phyloP scores from a whole-genome alignment of 1,140 invertebrate genomes.

The Lasioglossum baleicum region DNA sequence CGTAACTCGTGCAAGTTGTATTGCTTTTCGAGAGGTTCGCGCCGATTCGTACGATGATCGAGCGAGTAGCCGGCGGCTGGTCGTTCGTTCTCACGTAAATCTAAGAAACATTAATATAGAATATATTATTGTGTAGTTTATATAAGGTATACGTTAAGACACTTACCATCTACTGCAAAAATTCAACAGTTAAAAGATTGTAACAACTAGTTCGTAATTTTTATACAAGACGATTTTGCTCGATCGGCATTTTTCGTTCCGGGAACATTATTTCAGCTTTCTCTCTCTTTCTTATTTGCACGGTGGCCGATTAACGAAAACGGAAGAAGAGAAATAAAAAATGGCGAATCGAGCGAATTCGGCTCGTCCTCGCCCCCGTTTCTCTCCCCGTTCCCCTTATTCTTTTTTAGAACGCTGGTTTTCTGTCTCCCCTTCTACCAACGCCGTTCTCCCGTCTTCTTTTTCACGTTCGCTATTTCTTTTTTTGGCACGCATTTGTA shows the following conservation, averaged over 20 bases:
- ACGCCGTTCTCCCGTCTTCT: conserved; percentile 1
- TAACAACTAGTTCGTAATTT: conserved; percentile 73
- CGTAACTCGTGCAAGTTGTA: too few species aligned
- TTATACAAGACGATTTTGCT: conserved; percentile 30
- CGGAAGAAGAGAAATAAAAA: background rate
- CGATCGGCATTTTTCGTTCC: background rate
- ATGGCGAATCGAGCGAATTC: conserved; percentile 14
- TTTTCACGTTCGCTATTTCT: background rate
- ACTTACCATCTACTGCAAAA: conserved; percentile 77
- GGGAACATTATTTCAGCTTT: background rate
- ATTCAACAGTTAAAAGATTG: conserved; percentile 78
- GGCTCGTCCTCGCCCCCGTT: conserved; percentile 22
- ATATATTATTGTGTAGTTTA: conserved; percentile 76
- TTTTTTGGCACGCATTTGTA: conserved; percentile 62
- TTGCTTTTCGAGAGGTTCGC: background rate
- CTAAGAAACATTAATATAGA: conserved; percentile 78
- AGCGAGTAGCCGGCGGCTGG: conserved; percentile 29
- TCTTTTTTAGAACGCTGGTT: too few species aligned
- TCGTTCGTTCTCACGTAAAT: conserved; percentile 61
- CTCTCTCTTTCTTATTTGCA: background rate
- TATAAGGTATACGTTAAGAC: conserved; percentile 77
- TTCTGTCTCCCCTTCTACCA: too few species aligned
- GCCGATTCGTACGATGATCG: conserved; percentile 12
- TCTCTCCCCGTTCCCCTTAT: background rate
- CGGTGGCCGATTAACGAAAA: background rate